Evolutionary conservation across 1,140 invertebrate genomes (phyloP), one percentile per base, ranked within the genome.

Genomic region (Sycophila sp.): DNA sequence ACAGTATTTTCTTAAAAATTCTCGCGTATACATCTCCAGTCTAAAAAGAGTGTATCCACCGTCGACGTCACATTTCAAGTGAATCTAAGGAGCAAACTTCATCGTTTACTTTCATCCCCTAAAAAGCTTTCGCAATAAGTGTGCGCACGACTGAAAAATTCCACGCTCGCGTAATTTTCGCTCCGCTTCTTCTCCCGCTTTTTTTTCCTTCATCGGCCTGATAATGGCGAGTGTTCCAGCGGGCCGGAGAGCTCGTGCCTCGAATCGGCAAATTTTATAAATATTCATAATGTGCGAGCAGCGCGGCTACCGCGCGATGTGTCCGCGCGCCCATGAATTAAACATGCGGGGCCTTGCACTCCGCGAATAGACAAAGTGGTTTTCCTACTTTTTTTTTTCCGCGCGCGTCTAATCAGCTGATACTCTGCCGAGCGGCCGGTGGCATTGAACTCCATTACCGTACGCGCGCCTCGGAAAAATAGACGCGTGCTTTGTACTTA

Each of bases 211-310:
- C n/a, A n/a, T n/a, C n/a, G n/a, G n/a, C n/a, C n/a, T 8, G 45
- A 60, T 60, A 13, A 60, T 60, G n/a, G 58, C 28, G 15, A 38
- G 10, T 24, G 13, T 38, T 42, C 34, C n/a, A 40, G 1, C 36
- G 26, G 7, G n/a, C n/a, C n/a, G 42, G 30, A 6, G 26, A n/a
- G 17, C 32, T 53, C 28, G 22, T 34, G 38, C 15, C 17, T 40
- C 30, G 24, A 66, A 56, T 66, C 13, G 36, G 11, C 34, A 32
- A 66, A 55, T 45, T 42, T 28, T 22, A 66, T 66, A 56, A 42
- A 68, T 68, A 68, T 68, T 68, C 55, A 68, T 59, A 42, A 42
- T 56, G 64, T 22, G 49, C 17, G 34, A 17, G 30, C 26, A 40
- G 47, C 38, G 3, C 24, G 19, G 0, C 62, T 5, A 24, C 2